A percentile compares a stretch with the other conserved stretches of the same genome.
Evolutionary conservation across 2,113 vertebrate genomes (phyloP).

Genomic region (Mystacornis crossleyi): DNA sequence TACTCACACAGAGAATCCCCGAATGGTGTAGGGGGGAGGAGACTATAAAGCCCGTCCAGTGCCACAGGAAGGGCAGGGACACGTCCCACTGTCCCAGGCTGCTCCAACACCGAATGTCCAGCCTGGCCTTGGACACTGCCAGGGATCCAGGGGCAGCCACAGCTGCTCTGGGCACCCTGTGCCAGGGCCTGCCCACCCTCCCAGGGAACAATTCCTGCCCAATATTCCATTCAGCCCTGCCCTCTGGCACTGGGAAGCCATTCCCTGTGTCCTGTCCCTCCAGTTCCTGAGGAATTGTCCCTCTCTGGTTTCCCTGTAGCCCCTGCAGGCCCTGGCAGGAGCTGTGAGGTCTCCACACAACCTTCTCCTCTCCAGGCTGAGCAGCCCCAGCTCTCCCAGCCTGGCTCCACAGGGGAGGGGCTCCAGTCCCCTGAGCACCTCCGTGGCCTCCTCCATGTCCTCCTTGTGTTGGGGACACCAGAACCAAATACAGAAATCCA

Average conservation of each 20-base stretch:
- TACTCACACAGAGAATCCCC: background rate
- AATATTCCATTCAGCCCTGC: accelerated
- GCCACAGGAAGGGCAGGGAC: background rate
- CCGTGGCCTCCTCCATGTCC: background rate
- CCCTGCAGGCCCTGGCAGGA: background rate
- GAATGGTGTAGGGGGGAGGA: accelerated
- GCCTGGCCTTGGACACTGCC: background rate
- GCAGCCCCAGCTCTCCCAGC: background rate
- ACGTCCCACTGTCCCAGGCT: background rate
- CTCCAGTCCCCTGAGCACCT: background rate
- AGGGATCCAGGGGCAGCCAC: background rate
- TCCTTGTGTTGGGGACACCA: too few relatives aligned
- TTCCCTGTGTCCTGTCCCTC: accelerated
- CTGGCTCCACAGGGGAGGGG: background rate
- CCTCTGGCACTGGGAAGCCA: background rate
- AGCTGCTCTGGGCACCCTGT: background rate
- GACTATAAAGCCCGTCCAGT: accelerated
- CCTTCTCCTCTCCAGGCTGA: background rate
- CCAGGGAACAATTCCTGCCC: background rate
- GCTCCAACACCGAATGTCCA: background rate
- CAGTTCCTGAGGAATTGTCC: background rate
- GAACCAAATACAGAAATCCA: background rate
- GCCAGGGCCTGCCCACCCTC: background rate
- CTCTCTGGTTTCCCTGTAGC: background rate
- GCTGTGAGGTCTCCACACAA: background rate